Evolutionary conservation across 2,888 invertebrate species (phyloP), one percentile per base, ranked within the genome.

Genomic region (Sarcophaga caerulescens): DNA sequence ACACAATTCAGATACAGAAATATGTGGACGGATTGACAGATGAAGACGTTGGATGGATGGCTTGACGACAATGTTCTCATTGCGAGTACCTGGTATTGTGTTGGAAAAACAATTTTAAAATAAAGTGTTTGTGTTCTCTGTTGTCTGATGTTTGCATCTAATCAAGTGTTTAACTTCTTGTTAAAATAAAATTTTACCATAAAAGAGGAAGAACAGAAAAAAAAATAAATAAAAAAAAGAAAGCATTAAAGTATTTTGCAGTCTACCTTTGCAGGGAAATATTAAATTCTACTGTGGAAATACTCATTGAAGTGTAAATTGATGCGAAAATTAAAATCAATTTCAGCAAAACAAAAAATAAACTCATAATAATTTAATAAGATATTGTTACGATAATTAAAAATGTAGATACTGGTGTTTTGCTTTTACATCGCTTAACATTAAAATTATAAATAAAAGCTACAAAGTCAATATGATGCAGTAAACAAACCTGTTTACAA

Each of bases 11-110:
- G 17, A 59, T 52, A 10, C 47, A 21, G 23, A 68, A 66, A 60
- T 59, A 25, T 10, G 4, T 14, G 17, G 17, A 12, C 17, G 17
- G 52, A 52, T 52, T 52, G 12, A 17, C 17, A 17, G 47, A 71
- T 57, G 17, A 12, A 21, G 17, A 19, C 21, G 1, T 14, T 52
- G n/a, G 57, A 71, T n/a, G 65, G 21, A 71, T 63, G 45, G 6
- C 44, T 35, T 44, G 57, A 57, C 63, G 57, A 71, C 52, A 57
- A 79, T 71, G 71, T 17, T 69, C 19, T 47, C 17, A 57, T 65
- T 71, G 19, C n/a, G 11, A 23, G 52, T 23, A 57, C 11, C 63
- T 35, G 21, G 44, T 57, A 63, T 70, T 60, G 59, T 76, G 70
- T 25, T 65, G 44, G 14, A 79, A 25, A 70, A 70, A 19, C 63